Conservation (phyloP, 2,797 vertebrate genomes). For the Urocyon cinereoargenteus region DNA sequence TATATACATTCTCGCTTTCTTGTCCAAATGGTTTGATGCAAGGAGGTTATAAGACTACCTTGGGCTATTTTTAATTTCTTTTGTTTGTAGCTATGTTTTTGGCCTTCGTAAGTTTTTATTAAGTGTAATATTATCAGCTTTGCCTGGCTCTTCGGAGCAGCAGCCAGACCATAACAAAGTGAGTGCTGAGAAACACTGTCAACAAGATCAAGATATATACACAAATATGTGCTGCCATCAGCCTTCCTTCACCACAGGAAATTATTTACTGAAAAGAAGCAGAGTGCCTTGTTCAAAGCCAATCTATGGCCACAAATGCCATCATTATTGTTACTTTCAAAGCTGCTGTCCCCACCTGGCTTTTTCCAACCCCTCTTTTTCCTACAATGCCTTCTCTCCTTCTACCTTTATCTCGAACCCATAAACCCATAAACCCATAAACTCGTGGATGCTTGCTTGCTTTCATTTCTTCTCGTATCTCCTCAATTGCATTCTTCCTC, state of each 20-base stretch:
- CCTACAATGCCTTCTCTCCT: background rate
- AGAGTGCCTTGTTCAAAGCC: background rate
- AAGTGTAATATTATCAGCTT: slow-evolving; percentile 59
- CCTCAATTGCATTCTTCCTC: background rate
- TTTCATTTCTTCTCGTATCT: background rate
- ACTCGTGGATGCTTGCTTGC: background rate
- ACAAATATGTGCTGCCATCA: background rate
- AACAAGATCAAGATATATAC: slow-evolving; percentile 61
- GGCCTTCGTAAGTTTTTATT: slow-evolving; percentile 64
- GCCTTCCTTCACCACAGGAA: slow-evolving; percentile 26
- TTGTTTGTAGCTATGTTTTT: slow-evolving; percentile 52
- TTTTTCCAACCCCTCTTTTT: background rate
- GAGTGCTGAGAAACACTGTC: slow-evolving; percentile 59
- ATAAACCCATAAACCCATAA: too few species aligned
- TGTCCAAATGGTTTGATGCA: slow-evolving; percentile 50
- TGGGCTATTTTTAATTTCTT: slow-evolving; percentile 69
- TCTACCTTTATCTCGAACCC: background rate
- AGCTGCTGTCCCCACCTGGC: background rate
- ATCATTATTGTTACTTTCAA: background rate
- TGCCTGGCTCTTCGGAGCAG: background rate
- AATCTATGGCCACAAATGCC: background rate
- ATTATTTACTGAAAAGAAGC: slow-evolving; percentile 31
- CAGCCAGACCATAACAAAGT: slow-evolving; percentile 53
- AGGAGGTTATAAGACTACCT: slow-evolving; percentile 46
- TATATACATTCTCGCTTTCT: background rate